These are phyloP conservation scores for Cardiocondyla obscurior DNA, from an alignment of 1,140 invertebrate species.

Conservation along the genomic window DNA sequence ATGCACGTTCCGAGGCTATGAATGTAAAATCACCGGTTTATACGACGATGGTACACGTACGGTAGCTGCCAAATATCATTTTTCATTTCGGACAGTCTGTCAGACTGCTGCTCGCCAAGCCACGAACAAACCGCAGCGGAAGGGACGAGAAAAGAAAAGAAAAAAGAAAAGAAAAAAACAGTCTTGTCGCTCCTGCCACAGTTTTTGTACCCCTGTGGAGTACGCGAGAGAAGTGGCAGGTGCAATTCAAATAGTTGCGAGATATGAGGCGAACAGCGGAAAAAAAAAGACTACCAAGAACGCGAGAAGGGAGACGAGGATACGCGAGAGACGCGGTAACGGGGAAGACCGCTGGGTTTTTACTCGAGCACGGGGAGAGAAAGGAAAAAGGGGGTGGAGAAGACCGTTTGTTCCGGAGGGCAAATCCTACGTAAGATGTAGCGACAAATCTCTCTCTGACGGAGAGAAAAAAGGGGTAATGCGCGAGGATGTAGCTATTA, in stretches of 20 bases:
- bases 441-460: slow-evolving; percentile 1
- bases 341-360: slow-evolving; percentile 16
- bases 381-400: neutral
- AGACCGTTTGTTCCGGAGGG: neutral
- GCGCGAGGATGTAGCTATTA: neutral
- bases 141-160: no score
- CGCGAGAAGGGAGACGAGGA: neutral
- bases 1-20: slow-evolving; percentile 1
- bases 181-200: neutral
- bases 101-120: neutral
- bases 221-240: slow-evolving; percentile 10
- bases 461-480: neutral
- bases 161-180: no score
- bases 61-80: neutral
- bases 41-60: neutral
- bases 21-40: slow-evolving; percentile 23
- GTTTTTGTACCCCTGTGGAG: slow-evolving; percentile 19
- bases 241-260: neutral
- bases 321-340: neutral
- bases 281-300: slow-evolving; percentile 7
- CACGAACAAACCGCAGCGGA: neutral
- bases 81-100: neutral
- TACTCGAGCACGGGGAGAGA: neutral
- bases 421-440: neutral
- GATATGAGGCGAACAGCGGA: neutral